Evolutionary conservation across 2,888 invertebrate genomes (phyloP), one percentile per base, ranked within the genome.

Genomic region (Metalampra italica): DNA sequence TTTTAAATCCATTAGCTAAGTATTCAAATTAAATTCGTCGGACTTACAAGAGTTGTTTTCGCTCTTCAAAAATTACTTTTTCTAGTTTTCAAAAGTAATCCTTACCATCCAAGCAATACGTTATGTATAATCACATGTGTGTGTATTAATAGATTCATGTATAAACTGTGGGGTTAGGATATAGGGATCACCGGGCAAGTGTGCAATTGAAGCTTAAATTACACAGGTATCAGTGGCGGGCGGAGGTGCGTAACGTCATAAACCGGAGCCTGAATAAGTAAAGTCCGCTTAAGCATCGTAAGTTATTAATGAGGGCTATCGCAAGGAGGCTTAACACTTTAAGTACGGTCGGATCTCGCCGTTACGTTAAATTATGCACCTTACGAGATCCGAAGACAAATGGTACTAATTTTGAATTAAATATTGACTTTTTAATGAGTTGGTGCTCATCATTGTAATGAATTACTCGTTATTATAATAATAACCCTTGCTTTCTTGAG

Each of bases 251-350:
- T 43, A 32, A 39, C 29, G 36, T 45, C 46, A 52, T 52, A 48
- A 46, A 41, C 42, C 36, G 38, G 34, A 12, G 29, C 32, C 15
- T 76, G 71, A 77, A 77, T 78, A 74, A 74, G 62, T 75, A 65
- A 76, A 64, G 62, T 56, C 54, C 51, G 58, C 63, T 66, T 64
- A 62, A 72, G 66, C 71, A 75, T 72, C 71, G 73, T 78, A 64
- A 72, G 74, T 74, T 78, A 79, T 82, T 81, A 78, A 82, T 75
- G 78, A 56, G 34, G 52, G 73, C 70, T 70, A 81, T 81, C 73
- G 73, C 71, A 69, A 55, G 57, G 60, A 55, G 71, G 73, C 67
- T 82, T 77, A 78, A 76, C 79, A 75, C 77, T 72, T 78, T 81
- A 80, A 82, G 79, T 77, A 75, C 78, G 78, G 80, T 76, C 66